Percentiles rank a stretch among this genome's conserved stretches.
Evolutionary conservation across 2,888 invertebrate species (phyloP).

Genomic region (Tipula confusa): DNA sequence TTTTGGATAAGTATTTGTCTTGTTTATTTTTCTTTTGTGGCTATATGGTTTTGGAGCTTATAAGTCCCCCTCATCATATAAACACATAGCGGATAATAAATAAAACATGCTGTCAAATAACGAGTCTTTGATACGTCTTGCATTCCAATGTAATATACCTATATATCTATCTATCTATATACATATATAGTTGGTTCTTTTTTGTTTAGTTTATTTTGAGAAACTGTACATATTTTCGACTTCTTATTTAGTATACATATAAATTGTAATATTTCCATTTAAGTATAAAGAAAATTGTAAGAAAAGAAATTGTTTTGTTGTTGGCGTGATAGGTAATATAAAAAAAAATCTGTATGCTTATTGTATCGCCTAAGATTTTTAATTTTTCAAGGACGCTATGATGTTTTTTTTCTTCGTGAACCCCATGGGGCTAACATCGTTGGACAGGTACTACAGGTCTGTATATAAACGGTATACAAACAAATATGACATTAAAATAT

Average conservation of each 20-base stretch:
- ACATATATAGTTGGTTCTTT: too few species aligned
- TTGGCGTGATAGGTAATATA: neutral
- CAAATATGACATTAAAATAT: too few species aligned
- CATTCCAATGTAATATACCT: neutral
- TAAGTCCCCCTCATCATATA: neutral
- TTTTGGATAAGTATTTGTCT: too few species aligned
- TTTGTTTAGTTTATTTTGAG: neutral
- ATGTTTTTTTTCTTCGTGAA: neutral
- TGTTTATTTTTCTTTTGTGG: neutral
- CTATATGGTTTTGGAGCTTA: slow-evolving; percentile 13
- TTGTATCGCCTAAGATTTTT: neutral
- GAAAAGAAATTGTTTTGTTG: neutral
- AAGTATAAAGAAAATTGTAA: neutral
- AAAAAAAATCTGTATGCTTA: neutral
- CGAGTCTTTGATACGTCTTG: neutral
- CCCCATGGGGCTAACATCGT: neutral
- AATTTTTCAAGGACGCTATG: neutral
- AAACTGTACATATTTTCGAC: neutral
- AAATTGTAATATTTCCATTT: neutral
- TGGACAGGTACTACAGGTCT: neutral
- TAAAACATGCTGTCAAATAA: slow-evolving; percentile 31
- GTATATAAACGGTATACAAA: too few species aligned
- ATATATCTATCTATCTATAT: too few species aligned
- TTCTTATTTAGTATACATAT: neutral
- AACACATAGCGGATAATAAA: slow-evolving; percentile 26